These are phyloP conservation scores for Myxocyprinus asiaticus DNA, from an alignment of 2,113 vertebrate species.

Conservation along the genomic window DNA sequence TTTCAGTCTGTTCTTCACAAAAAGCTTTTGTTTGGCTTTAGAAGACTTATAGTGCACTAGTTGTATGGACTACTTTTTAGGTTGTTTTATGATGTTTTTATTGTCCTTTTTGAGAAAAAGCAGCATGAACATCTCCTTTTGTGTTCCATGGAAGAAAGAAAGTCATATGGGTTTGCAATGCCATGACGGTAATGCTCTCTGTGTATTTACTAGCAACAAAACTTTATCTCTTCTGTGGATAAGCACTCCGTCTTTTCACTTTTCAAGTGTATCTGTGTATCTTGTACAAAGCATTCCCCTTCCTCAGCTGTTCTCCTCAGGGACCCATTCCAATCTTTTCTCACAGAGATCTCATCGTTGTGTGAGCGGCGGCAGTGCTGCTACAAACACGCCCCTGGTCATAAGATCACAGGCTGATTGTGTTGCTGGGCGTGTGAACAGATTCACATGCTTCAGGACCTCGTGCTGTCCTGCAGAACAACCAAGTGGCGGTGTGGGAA, in stretches of 20 bases:
- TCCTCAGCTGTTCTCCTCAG: slow-evolving; percentile 32
- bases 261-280: not conserved
- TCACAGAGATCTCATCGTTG: slow-evolving; percentile 52
- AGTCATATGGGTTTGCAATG: not conserved
- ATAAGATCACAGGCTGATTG: slow-evolving; percentile 45
- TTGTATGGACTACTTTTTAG: no score
- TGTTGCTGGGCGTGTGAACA: slow-evolving; percentile 46
- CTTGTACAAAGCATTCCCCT: slow-evolving; percentile 16
- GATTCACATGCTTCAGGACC: slow-evolving; percentile 33
- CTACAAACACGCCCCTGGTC: slow-evolving; percentile 37
- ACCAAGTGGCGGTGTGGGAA: slow-evolving; percentile 64
- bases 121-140: no score
- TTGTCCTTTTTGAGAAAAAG: no score
- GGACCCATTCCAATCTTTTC: slow-evolving; percentile 30
- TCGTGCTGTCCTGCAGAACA: slow-evolving; percentile 33
- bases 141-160: no score
- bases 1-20: no score
- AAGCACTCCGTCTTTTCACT: not conserved
- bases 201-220: slow-evolving; percentile 1
- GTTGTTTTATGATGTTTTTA: no score
- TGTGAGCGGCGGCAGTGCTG: slow-evolving; percentile 27
- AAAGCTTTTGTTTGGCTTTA: no score
- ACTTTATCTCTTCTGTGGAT: not conserved
- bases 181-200: not conserved
- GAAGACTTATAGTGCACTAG: no score